These are phyloP conservation scores for Pycnomerus fuliginosus DNA, from an alignment of 2,888 invertebrate species.

Conservation along the genomic window DNA sequence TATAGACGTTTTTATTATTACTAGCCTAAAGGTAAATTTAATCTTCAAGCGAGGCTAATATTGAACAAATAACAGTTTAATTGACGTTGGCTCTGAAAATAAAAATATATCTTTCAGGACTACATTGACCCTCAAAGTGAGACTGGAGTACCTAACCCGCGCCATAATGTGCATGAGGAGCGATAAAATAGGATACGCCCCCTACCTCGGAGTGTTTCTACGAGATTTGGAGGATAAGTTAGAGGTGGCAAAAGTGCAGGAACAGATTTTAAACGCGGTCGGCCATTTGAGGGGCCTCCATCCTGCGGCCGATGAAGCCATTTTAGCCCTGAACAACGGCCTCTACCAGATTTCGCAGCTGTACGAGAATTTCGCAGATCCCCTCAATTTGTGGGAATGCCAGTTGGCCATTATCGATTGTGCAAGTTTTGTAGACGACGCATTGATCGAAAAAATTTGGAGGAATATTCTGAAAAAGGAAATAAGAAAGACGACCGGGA, in stretches of 20 bases:
- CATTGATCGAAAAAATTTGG: conserved; percentile 90
- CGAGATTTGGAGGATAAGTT: conserved; percentile 90
- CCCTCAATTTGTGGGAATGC: conserved; percentile 87
- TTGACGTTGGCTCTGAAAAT: no score
- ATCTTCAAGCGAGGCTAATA: no score
- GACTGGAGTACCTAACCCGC: conserved; percentile 88
- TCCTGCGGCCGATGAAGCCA: conserved; percentile 56
- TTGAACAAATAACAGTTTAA: no score
- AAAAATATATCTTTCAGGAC: conserved; percentile 67
- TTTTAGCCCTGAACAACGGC: conserved; percentile 74
- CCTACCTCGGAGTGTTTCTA: conserved; percentile 73
- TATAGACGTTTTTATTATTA: no score
- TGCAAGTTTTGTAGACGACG: conserved; percentile 87
- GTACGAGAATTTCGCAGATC: conserved; percentile 90
- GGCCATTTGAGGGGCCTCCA: conserved; percentile 51
- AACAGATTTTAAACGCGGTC: conserved; percentile 67
- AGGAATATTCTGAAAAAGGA: conserved; percentile 73
- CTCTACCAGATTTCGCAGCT: conserved; percentile 75
- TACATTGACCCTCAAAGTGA: conserved; percentile 72
- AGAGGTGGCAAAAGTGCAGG: conserved; percentile 86
- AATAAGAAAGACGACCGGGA: conserved; percentile 48
- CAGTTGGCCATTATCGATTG: conserved; percentile 94
- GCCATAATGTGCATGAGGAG: conserved; percentile 96
- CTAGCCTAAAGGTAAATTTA: no score
- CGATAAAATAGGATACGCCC: conserved; percentile 72